phyloP scores from a whole-genome alignment of 2,113 vertebrate species.

The Tychaedon coryphoeus region DNA sequence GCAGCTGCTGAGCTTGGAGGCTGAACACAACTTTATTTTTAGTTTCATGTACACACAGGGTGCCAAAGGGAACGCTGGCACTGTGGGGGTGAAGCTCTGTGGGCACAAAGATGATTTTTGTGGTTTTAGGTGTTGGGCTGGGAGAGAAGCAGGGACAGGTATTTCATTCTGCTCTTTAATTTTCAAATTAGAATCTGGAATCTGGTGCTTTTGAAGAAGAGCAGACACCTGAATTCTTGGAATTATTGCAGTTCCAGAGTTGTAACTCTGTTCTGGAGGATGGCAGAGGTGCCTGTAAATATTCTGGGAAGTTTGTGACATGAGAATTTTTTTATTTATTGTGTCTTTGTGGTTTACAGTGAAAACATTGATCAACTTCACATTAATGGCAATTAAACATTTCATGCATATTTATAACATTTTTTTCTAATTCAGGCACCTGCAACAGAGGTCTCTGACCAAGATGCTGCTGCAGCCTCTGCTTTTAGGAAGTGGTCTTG shows the following conservation, averaged over 20 bases:
- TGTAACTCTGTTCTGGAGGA: accelerated
- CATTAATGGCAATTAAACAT: not conserved
- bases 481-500: not conserved
- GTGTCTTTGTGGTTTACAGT: not conserved
- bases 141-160: not conserved
- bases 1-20: not conserved
- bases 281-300: not conserved
- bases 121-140: not conserved
- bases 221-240: not conserved
- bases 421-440: not conserved
- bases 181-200: accelerated
- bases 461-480: not conserved
- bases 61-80: accelerated
- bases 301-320: not conserved
- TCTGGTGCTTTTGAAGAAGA: accelerated
- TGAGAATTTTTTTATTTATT: not conserved
- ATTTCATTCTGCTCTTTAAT: not conserved
- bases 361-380: not conserved
- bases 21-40: not conserved
- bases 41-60: accelerated
- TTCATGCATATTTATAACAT: accelerated
- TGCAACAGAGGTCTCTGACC: not conserved
- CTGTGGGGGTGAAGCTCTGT: not conserved
- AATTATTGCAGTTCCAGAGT: accelerated
- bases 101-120: not conserved